Base-by-base conservation (phyloP, 1,140 invertebrate genomes). In the Tribolium castaneum region DNA sequence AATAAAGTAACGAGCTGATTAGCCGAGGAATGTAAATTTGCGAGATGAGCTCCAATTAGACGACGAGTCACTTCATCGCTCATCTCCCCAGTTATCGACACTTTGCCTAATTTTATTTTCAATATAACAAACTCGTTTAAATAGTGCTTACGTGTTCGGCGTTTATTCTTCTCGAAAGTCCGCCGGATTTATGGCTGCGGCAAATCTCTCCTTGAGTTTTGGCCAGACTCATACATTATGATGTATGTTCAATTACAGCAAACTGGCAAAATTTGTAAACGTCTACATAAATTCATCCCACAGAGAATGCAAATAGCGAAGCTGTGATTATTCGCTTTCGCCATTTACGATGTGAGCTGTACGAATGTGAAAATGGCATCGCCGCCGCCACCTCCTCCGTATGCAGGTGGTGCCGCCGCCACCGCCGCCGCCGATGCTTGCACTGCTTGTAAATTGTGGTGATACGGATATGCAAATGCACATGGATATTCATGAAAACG, bases 381-480 rank as follows among this genome's bases (percentile, higher is more conserved):
- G 59, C 59, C 22, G 59, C 59, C 22, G 52, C 14, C 52, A 54
- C 56, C 25, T 66, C 30, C 25, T 75, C 50, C 14, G 72, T 75
- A 75, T 75, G 72, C 72, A 75, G 51, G 72, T 59, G 71, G 71
- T 35, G 71, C 22, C 16, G 30, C n/a, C 39, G 30, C 30, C 12
- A 9, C 35, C 35, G 14, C 70, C 35, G 39, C 70, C 25, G 72
- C 35, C 49, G 50, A 25, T 16, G 49, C 71, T 73, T 75, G 72
- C 72, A 75, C 72, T 73, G 52, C 76, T 76, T 80, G 78, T 80
- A 80, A 80, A 80, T 80, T 80, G 78, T 56, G 73, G 78, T 70
- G 62, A 80, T 77, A 80, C 75, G 72, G 78, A 80, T 77, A 80
- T 80, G 78, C 75, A 80, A 80, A 80, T 80, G 54, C 72, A 22